Base-by-base conservation (phyloP, 2,888 invertebrate genomes). In the Machimus rusticus region DNA sequence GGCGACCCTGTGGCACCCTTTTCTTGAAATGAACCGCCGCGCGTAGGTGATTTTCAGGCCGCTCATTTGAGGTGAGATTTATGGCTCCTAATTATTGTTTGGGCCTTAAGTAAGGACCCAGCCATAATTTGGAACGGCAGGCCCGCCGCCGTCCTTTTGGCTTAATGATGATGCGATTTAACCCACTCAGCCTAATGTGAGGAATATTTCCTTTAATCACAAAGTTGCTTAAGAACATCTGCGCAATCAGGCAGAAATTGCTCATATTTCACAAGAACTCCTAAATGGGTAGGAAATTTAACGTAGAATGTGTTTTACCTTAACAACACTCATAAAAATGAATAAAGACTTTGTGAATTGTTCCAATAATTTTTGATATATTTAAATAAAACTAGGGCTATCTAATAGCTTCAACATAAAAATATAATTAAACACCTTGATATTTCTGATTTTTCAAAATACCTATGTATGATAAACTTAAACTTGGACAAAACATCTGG, bases 21-120 rank as follows among this genome's bases (percentile, higher is more conserved):
- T 82, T 0, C 4, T 51, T 55, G 23, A 79, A 57, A 51, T 34
- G 57, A 34, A 3, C 28, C 82, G 46, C 43, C 43, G 55, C 16
- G 51, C 28, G 57, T 55, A 82, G 82, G 82, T 57, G 82, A 82
- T 82, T 34, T 82, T 82, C 6, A 12, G 39, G 43, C 37, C 31
- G 28, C 84, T 84, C 84, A 66, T 84, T 39, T 84, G 12, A 51
- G 51, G 39, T 16, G 84, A 84, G 84, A 84, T 84, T 84, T 84
- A 84, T 84, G 34, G 43, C 66, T 66, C 23, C 84, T 84, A 84
- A 84, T 84, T 34, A 84, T 12, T 43, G 51, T 57, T 37, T 39
- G 23, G 37, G 43, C 8, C 31, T 31, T 34, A 37, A 39, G 19
- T 28, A 39, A 43, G 84, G 31, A 66, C n/a, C 66, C 23, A 23